A percentile compares a stretch with the other conserved stretches of the same genome.
Evolutionary conservation across 2,113 vertebrate genomes (phyloP).

Genomic region (Dissostichus mawsoni): DNA sequence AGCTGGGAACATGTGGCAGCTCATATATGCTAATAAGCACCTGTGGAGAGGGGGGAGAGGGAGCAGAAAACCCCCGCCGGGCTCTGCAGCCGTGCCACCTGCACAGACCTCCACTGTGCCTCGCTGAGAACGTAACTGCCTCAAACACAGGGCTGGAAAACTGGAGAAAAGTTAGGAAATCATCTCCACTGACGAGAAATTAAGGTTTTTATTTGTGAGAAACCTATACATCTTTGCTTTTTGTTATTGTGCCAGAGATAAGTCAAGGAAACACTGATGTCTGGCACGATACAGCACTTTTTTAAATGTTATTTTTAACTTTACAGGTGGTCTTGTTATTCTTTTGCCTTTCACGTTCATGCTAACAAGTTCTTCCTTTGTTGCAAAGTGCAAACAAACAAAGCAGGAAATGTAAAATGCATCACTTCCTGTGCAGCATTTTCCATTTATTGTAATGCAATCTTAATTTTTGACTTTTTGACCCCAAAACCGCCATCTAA

Average conservation of each 20-base stretch:
- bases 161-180: conserved; percentile 30
- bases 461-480: conserved; percentile 17
- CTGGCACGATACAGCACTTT: neutral
- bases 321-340: conserved; percentile 4
- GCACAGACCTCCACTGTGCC: conserved; percentile 81
- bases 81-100: conserved; percentile 79
- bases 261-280: neutral
- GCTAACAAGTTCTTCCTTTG: neutral
- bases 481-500: conserved; percentile 19
- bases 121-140: conserved; percentile 58
- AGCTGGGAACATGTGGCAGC: conserved; percentile 85
- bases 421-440: conserved; percentile 17
- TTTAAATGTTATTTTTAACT: neutral
- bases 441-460: neutral
- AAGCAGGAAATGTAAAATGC: conserved; percentile 11
- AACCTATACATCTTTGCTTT: neutral
- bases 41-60: conserved; percentile 79
- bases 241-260: conserved; percentile 19
- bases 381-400: conserved; percentile 8
- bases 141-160: conserved; percentile 19
- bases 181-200: conserved; percentile 2
- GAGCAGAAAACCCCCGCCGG: conserved; percentile 74
- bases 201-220: conserved; percentile 8
- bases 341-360: neutral
- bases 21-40: conserved; percentile 88